Conservation (phyloP, 2,113 vertebrate species). For the Sisor rabdophorus region DNA sequence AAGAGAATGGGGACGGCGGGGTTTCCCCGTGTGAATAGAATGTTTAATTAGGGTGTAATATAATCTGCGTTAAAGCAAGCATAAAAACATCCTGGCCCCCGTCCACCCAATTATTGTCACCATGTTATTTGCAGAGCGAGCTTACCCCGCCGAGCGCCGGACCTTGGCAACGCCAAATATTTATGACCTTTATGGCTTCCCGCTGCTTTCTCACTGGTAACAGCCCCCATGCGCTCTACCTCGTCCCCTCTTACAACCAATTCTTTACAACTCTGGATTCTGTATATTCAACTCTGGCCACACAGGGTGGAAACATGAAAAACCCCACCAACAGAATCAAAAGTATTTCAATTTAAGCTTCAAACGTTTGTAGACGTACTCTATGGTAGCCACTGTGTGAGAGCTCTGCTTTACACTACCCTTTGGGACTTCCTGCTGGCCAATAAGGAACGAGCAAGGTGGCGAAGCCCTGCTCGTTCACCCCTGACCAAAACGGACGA, state of each 20-base stretch:
- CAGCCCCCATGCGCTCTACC: slow-evolving; percentile 56
- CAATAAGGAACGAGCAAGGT: slow-evolving; percentile 28
- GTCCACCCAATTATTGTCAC: slow-evolving; percentile 71
- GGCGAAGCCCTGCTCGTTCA: not conserved
- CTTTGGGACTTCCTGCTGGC: slow-evolving; percentile 5
- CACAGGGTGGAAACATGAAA: slow-evolving; percentile 44
- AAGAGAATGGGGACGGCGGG: slow-evolving; percentile 69
- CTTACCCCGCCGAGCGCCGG: slow-evolving; percentile 50
- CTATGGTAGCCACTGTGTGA: not conserved
- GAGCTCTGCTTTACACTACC: slow-evolving; percentile 23
- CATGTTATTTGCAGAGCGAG: slow-evolving; percentile 64
- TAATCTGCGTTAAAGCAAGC: slow-evolving; percentile 78
- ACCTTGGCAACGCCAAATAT: slow-evolving; percentile 70
- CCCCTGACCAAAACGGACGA: slow-evolving; percentile 17
- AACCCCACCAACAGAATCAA: slow-evolving; percentile 30
- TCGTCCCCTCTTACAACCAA: slow-evolving; percentile 63
- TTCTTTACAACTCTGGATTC: slow-evolving; percentile 66
- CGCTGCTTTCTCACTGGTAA: slow-evolving; percentile 66
- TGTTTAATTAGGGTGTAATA: slow-evolving; percentile 81
- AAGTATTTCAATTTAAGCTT: slow-evolving; percentile 30
- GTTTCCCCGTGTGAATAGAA: slow-evolving; percentile 70
- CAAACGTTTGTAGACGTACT: not conserved
- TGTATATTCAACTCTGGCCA: slow-evolving; percentile 68
- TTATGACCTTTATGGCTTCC: slow-evolving; percentile 70
- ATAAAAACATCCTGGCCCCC: slow-evolving; percentile 75